A percentile compares a stretch with the other conserved stretches of the same genome.
These are phyloP conservation scores for Rafetus swinhoei DNA, from an alignment of 2,113 vertebrate species.

Conservation along the genomic window DNA sequence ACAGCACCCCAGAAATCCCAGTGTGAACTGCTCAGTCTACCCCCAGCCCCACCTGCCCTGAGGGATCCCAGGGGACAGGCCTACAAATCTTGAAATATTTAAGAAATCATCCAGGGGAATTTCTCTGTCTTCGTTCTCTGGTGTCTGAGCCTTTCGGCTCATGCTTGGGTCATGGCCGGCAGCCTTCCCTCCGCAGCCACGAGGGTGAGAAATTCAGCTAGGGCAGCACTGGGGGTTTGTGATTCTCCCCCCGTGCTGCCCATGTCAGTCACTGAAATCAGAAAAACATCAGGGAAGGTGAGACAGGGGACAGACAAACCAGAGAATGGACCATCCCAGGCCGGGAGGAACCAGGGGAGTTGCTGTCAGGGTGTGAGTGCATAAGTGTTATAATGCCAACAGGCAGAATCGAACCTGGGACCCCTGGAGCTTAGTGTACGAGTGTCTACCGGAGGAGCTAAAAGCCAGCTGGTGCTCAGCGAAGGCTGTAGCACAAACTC, in stretches of 20 bases:
- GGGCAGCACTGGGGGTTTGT: not conserved
- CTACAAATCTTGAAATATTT: not conserved
- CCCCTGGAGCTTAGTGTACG: no score
- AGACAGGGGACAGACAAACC: not conserved
- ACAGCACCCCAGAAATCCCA: not conserved
- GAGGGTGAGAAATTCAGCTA: not conserved
- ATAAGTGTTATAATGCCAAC: no score
- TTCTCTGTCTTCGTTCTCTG: not conserved
- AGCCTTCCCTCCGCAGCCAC: no score
- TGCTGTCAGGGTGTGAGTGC: not conserved
- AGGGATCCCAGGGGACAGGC: not conserved
- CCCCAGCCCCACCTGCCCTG: not conserved
- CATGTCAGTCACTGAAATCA: not conserved
- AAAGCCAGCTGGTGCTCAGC: no score
- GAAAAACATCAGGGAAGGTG: not conserved
- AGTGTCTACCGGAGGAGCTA: no score
- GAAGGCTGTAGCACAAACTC: no score
- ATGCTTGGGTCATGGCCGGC: no score
- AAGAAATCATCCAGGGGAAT: not conserved
- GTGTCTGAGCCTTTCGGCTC: not conserved
- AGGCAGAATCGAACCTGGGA: no score
- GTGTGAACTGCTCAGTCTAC: not conserved
- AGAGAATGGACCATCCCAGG: not conserved
- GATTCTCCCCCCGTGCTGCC: accelerated
- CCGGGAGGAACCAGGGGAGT: not conserved